phyloP scores from a whole-genome alignment of 2,888 invertebrate genomes.

The Syrista parreyssii region DNA sequence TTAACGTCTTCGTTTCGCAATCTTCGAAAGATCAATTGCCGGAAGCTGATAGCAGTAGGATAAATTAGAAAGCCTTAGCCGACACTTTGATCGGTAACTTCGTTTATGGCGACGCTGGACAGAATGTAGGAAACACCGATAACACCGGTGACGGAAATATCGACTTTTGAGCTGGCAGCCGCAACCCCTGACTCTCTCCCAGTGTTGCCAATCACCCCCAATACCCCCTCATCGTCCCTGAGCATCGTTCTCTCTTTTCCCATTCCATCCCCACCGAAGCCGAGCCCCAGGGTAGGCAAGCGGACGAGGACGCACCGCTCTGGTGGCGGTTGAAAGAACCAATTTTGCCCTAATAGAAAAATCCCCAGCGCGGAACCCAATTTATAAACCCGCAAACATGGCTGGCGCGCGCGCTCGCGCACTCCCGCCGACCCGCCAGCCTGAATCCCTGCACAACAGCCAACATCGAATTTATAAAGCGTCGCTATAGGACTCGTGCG shows the following conservation, averaged over 20 bases:
- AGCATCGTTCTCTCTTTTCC: constrained; percentile 5
- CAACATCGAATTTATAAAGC: constrained; percentile 53
- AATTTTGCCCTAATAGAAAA: constrained; percentile 67
- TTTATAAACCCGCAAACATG: constrained; percentile 67
- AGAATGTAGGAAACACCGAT: constrained; percentile 61
- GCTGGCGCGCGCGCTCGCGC: constrained; percentile 47
- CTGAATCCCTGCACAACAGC: constrained; percentile 45
- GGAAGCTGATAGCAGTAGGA: background rate
- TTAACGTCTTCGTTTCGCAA: too few species aligned
- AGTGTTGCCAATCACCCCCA: constrained; percentile 32
- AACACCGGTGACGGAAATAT: constrained; percentile 64
- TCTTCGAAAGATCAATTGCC: background rate
- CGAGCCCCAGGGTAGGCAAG: constrained; percentile 1
- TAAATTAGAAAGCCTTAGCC: constrained; percentile 19
- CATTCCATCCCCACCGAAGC: constrained; percentile 11
- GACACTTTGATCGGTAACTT: constrained; percentile 61
- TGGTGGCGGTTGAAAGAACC: constrained; percentile 66
- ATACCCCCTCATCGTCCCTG: constrained; percentile 16
- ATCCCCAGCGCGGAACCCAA: constrained; percentile 66
- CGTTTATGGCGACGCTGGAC: constrained; percentile 58
- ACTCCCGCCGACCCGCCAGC: constrained; percentile 20
- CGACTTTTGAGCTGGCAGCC: constrained; percentile 55
- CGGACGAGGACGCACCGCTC: constrained; percentile 43
- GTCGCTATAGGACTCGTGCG: background rate
- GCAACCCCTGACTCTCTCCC: constrained; percentile 40